Evolutionary conservation across 2,113 vertebrate species (phyloP).

Genomic region (Eudorcas thomsonii): DNA sequence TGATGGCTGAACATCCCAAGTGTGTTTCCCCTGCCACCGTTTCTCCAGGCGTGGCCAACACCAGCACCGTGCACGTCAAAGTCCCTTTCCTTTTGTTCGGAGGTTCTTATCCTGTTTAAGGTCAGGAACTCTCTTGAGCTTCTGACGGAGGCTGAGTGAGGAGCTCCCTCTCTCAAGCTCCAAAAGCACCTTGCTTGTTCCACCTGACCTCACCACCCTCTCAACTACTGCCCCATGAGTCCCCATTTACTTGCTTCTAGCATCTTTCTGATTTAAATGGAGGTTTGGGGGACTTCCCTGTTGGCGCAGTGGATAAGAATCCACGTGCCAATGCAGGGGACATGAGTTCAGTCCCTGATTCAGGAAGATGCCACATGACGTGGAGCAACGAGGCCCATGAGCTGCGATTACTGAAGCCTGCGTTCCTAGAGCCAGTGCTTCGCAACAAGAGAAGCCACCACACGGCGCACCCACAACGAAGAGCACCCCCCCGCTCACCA

Average conservation of each 20-base stretch:
- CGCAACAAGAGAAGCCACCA: neutral
- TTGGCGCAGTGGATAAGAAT: neutral
- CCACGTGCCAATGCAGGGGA: neutral
- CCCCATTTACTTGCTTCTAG: neutral
- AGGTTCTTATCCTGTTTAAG: neutral
- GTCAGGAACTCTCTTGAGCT: neutral
- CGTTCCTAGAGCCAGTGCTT: neutral
- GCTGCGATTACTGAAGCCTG: neutral
- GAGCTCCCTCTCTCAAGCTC: neutral
- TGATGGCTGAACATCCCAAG: neutral
- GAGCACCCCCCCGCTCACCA: neutral
- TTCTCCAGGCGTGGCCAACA: neutral
- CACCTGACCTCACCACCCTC: neutral
- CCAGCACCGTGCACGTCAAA: neutral
- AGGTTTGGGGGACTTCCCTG: neutral
- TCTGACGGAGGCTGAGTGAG: neutral
- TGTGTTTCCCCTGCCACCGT: neutral
- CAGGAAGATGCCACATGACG: neutral
- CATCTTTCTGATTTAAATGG: neutral
- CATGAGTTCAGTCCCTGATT: neutral
- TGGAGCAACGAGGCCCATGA: neutral
- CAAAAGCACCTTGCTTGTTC: fast-evolving
- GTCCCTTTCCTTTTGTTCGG: neutral
- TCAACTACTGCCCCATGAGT: neutral
- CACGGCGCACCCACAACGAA: fast-evolving